Conservation (phyloP, 2,888 invertebrate species). For the Archips xylosteana region DNA sequence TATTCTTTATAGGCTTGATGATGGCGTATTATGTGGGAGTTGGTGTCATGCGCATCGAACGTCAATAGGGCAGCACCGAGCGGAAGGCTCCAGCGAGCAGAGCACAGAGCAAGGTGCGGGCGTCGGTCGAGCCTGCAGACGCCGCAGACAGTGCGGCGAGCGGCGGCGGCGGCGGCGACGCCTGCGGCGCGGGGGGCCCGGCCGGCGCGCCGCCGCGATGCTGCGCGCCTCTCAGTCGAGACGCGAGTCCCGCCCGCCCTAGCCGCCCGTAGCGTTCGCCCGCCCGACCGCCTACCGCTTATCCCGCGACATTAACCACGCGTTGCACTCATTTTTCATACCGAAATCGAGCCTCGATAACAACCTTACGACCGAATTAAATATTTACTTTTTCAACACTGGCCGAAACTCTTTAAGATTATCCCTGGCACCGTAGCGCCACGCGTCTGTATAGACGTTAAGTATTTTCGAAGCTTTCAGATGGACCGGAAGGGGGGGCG, state of each 20-base stretch:
- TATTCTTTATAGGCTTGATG: slow-evolving; percentile 2
- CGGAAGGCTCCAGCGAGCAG: slow-evolving; percentile 21
- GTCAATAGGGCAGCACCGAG: slow-evolving; percentile 15
- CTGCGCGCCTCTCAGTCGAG: slow-evolving; percentile 89
- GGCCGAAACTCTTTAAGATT: slow-evolving; percentile 54
- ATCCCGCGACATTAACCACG: slow-evolving; percentile 64
- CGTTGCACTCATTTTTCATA: slow-evolving; percentile 56
- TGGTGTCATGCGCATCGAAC: slow-evolving; percentile 33
- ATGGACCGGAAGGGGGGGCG: slow-evolving; percentile 76
- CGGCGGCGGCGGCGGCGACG: slow-evolving; percentile 69
- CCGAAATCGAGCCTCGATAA: slow-evolving; percentile 59
- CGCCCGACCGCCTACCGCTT: slow-evolving; percentile 72
- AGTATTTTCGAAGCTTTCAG: slow-evolving; percentile 83
- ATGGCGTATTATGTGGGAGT: slow-evolving; percentile 6
- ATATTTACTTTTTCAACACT: slow-evolving; percentile 52
- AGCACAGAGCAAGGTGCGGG: slow-evolving; percentile 33
- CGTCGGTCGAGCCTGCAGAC: slow-evolving; percentile 42
- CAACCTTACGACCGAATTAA: slow-evolving; percentile 56
- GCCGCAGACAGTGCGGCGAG: slow-evolving; percentile 46
- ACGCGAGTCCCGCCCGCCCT: slow-evolving; percentile 86
- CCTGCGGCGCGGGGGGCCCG: slow-evolving; percentile 71
- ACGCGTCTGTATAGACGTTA: slow-evolving; percentile 75
- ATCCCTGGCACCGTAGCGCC: slow-evolving; percentile 58
- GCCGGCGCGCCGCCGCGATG: slow-evolving; percentile 87
- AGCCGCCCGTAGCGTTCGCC: slow-evolving; percentile 76